Percentiles rank a stretch among this genome's conserved stretches.
Conservation (phyloP, 1,140 invertebrate genomes). For the Conus ventricosus region DNA sequence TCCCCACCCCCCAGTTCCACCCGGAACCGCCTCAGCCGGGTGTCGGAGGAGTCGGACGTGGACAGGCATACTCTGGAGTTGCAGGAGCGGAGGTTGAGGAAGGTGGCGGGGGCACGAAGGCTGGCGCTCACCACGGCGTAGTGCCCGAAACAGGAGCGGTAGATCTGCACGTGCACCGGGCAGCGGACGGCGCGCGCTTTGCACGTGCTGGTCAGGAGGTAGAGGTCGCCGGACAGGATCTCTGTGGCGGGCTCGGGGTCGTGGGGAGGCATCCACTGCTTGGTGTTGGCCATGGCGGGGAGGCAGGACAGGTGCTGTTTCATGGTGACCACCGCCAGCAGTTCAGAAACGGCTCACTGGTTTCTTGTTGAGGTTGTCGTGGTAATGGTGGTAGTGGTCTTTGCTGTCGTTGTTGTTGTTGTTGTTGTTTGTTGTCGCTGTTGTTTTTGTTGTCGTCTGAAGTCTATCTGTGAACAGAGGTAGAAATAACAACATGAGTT, state of each 20-base stretch:
- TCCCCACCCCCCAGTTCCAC: constrained; percentile 34
- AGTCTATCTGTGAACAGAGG: no score
- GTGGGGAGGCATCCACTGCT: constrained; percentile 19
- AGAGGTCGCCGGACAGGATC: constrained; percentile 29
- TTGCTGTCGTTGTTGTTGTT: neutral
- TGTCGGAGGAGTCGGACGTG: neutral
- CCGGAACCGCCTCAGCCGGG: neutral
- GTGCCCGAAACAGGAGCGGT: constrained; percentile 35
- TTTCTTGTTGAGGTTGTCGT: no score
- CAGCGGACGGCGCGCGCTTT: constrained; percentile 14
- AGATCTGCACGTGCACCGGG: constrained; percentile 34
- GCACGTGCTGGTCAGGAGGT: constrained; percentile 25
- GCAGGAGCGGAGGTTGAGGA: constrained; percentile 34
- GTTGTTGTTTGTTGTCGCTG: neutral
- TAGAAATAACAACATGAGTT: no score
- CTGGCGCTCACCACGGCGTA: constrained; percentile 34
- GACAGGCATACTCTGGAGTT: neutral
- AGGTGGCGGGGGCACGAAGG: constrained; percentile 31
- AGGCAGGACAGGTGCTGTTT: neutral
- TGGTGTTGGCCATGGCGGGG: constrained; percentile 8
- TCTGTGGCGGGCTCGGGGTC: constrained; percentile 25
- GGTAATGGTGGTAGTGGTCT: neutral
- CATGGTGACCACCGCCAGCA: neutral
- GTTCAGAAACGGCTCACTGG: no score
- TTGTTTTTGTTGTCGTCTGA: neutral